Evolutionary conservation across 2,113 vertebrate genomes (phyloP), one percentile per base, ranked within the genome.

Genomic region (Chauna torquata): DNA sequence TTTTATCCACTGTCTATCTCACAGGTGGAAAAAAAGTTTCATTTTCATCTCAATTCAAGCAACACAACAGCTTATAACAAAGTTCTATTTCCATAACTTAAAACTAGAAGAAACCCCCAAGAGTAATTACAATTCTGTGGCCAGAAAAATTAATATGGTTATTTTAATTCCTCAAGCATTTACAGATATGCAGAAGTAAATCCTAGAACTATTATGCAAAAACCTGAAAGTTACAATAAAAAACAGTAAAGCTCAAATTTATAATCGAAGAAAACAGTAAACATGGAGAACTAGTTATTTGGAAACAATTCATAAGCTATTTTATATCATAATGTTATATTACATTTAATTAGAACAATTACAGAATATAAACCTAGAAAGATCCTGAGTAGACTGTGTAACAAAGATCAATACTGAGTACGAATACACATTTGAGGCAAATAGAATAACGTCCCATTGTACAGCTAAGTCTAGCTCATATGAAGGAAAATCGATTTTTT

Each of bases 271-370:
- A 72, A 88, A 88, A 86, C 9, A 13, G 32, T 59, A 82, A 91
- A 81, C 15, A 93, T 24, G 28, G 66, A 93, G 88, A 90, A 64
- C 15, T 36, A 80, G 58, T 64, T 85, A 76, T 72, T 30, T 93
- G 38, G n/a, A 84, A 95, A 82, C 28, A 82, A 85, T 75, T 82
- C 28, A 27, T 78, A 75, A 81, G 17, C 44, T 85, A 74, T 50
- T 90, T 88, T 68, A 34, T 61, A 87, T 40, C 55, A 78, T 70
- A 82, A 82, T 61, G 23, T 77, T 91, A 38, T 40, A 75, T 75
- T 82, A 82, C 27, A 90, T 13, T 9, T 87, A 82, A 90, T 82
- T 91, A 96, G 42, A 59, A 25, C 25, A 94, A 92, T 86, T 89
- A 70, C 38, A 94, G 16, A 58, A 74, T 11, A 44, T 36, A 83